Evolutionary conservation across 2,888 invertebrate species (phyloP), one percentile per base, ranked within the genome.

Genomic region (Callinectes sapidus): DNA sequence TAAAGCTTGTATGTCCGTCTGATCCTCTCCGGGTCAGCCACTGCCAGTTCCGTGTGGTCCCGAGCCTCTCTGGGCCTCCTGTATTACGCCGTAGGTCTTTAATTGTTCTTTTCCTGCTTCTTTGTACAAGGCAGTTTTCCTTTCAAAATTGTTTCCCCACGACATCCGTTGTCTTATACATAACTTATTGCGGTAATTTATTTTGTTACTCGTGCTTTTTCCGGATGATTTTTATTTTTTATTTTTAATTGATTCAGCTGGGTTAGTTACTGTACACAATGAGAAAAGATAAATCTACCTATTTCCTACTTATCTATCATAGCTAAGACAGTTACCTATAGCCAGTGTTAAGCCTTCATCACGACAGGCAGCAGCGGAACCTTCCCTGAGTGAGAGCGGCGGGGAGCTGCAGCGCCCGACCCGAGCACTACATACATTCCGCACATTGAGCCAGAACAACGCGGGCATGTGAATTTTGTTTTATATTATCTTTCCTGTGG

Each of bases 401-500:
- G 81, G 77, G 77, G 81, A 66, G 39, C 90, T 92, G 92, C 87
- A 87, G 89, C 85, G 54, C 54, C 86, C n/a, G 81, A 92, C 90
- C 89, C 91, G 85, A 89, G 91, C 92, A 91, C 91, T 91, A 91
- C 88, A 91, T 92, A 81, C 81, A 92, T 92, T 92, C 92, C 92
- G 92, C 92, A 92, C 87, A 91, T 48, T 77, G 77, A 91, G 91
- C 91, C 90, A 92, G 87, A 89, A 86, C 48, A 90, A 42, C 89
- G 71, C 66, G 71, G 71, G 71, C 39, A 66, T 89, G 66, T 87
- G 55, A 87, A 87, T 71, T 39, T 87, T 66, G 13, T 91, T 91
- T 91, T 87, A 48, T 87, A 42, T 86, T 87, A 91, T 32, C 86
- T 91, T 87, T 87, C 42, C 66, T 71, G 77, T 89, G 66, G 66